Conservation (phyloP, 2,113 vertebrate genomes). For the Nettapus auritus region DNA sequence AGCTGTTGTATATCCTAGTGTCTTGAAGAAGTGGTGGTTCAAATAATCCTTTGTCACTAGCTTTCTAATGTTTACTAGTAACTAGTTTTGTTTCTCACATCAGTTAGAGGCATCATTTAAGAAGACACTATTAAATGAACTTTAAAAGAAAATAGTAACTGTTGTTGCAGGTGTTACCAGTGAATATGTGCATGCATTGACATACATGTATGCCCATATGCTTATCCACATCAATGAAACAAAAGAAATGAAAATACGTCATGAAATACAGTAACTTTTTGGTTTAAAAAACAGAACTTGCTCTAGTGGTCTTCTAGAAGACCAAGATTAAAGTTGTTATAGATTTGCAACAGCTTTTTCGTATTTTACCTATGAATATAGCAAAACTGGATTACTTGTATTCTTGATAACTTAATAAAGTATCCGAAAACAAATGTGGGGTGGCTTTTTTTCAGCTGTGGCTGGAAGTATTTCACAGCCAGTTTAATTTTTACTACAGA, state of each 20-base stretch:
- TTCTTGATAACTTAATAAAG: background rate
- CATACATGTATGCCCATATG: background rate
- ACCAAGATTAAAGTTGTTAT: background rate
- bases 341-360: background rate
- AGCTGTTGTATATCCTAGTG: background rate
- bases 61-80: background rate
- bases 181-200: background rate
- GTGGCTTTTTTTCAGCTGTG: background rate
- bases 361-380: background rate
- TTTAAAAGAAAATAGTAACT: background rate
- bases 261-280: background rate
- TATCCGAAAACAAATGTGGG: background rate
- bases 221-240: background rate
- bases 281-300: background rate
- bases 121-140: background rate
- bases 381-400: rapidly evolving
- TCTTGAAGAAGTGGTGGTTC: background rate
- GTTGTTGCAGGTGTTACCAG: background rate
- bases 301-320: background rate
- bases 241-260: background rate
- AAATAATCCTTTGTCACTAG: background rate
- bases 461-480: background rate
- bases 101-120: background rate
- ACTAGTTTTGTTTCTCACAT: background rate
- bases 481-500: background rate